Evolutionary conservation across 2,888 invertebrate genomes (phyloP), one percentile per base, ranked within the genome.

Genomic region (Ectemnius lituratus): DNA sequence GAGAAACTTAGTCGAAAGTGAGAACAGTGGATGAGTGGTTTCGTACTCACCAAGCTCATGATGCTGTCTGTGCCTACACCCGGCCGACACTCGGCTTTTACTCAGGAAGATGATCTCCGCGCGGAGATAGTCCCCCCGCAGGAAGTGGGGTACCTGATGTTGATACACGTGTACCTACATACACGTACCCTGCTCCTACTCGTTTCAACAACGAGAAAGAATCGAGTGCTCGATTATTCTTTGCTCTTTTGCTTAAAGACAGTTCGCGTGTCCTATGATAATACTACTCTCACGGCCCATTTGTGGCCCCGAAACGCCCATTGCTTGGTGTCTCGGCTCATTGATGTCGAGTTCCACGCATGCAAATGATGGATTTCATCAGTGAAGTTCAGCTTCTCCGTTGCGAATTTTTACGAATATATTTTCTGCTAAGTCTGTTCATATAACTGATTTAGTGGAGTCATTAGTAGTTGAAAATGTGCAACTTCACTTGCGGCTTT

Each of bases 21-120:
- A 82, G 68, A 68, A 79, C 52, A 77, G 57, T 72, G 76, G 72
- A 82, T 72, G 76, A 83, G 62, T 76, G 62, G 85, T 85, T 82
- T 88, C 79, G 86, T 90, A 90, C 90, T 90, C 89, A 90, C 90
- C 90, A 87, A 90, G 88, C 88, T 89, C 90, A 90, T 90, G 90
- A 89, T 90, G 90, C 88, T 88, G 87, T 90, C 89, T 88, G 84
- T 86, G 86, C 79, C 80, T 79, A 80, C 76, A 62, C 72, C 78
- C 76, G 81, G 74, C 75, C 72, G 73, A 83, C 74, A 85, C 85
- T 83, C 84, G 84, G 87, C 88, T 89, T 89, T 88, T 88, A 89
- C 84, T 81, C 78, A 60, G 73, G 79, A 83, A 81, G 82, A 86
- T 85, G 83, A 86, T 87, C 83, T 78, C 76, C 71, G 61, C 62